Evolutionary conservation across 2,113 vertebrate species (phyloP), one percentile per base, ranked within the genome.

Genomic region (Lynx canadensis): DNA sequence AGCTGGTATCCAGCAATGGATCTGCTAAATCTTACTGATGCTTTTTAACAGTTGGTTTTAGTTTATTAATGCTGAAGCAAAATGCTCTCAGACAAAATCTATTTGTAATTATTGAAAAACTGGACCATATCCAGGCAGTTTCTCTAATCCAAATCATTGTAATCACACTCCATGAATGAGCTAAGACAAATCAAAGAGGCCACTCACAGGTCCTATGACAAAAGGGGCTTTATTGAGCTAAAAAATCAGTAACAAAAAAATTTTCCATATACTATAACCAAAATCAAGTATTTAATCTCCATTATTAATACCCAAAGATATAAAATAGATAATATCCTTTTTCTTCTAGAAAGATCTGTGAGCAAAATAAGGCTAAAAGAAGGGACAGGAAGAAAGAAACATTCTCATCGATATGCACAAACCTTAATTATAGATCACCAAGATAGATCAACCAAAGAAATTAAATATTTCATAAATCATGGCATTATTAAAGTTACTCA

Each of bases 31-130:
- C 66, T 92, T 85, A 36, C 86, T 93, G 68, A 86, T 86, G 31
- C 57, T 65, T 96, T 82, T 88, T 81, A 66, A 82, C 97, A 94
- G 69, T 55, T 95, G 52, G 27, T 52, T 78, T 55, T 94, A 79
- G 82, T 92, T 94, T 88, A 97, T 21, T 97, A 97, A 94, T 4
- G 6, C 83, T 63, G 66, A 96, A 38, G 85, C 6, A 48, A 88
- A 97, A 97, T 65, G 68, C 76, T 82, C 78, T 83, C 3, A 14
- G 84, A 89, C 60, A 73, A 63, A 95, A 92, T 97, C 94, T 97
- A 74, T 87, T 36, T 83, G 73, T 89, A 97, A 98, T 97, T 98
- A 97, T 15, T 95, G 45, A 93, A 97, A 97, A 93, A 74, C 0
- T 76, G 90, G 78, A 96, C 83, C 68, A 3, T 9, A 60, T 73